phyloP scores from a whole-genome alignment of 2,888 invertebrate genomes.

The Polydrusus pterygomalis region DNA sequence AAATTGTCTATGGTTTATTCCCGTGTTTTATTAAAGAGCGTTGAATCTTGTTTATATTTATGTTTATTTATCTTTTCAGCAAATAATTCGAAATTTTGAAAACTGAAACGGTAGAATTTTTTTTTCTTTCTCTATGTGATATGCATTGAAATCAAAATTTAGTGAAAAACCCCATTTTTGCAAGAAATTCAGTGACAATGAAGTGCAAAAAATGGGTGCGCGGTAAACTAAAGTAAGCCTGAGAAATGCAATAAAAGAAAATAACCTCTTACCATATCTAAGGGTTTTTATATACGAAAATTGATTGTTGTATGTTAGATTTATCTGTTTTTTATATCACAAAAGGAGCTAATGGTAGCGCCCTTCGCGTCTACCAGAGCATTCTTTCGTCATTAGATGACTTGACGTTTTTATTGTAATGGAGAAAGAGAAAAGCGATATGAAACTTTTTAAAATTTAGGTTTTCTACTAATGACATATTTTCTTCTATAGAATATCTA shows the following conservation, averaged over 20 bases:
- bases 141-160: too few relatives aligned
- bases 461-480: neutral
- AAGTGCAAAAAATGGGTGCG: too few relatives aligned
- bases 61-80: too few relatives aligned
- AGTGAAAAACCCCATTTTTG: too few relatives aligned
- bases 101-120: too few relatives aligned
- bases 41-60: too few relatives aligned
- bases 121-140: too few relatives aligned
- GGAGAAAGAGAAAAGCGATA: neutral
- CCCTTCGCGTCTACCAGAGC: conserved; percentile 35
- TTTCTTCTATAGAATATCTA: neutral
- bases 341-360: conserved; percentile 48
- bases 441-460: conserved; percentile 1
- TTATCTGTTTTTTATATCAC: conserved; percentile 46
- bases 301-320: conserved; percentile 11
- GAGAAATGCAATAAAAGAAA: neutral
- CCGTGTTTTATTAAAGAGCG: too few relatives aligned
- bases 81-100: too few relatives aligned
- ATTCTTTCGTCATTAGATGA: conserved; percentile 49
- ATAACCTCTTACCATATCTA: neutral
- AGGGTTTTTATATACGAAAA: neutral
- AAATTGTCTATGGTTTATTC: too few relatives aligned
- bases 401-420: conserved; percentile 35
- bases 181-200: too few relatives aligned
- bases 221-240: neutral